These are phyloP conservation scores for Ellobius talpinus DNA, from an alignment of 2,113 vertebrate species.

Conservation along the genomic window DNA sequence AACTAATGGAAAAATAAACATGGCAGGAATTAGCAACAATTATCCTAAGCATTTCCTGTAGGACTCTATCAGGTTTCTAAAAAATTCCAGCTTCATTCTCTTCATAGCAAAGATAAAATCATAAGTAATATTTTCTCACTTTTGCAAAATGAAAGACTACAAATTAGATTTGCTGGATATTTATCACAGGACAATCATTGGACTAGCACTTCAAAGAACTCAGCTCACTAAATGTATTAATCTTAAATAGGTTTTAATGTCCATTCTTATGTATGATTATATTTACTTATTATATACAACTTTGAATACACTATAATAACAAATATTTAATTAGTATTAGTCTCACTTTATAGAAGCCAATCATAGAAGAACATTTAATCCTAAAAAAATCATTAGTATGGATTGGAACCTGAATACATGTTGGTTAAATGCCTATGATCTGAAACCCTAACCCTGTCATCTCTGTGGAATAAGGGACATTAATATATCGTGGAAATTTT, in stretches of 20 bases:
- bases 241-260: background rate
- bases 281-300: background rate
- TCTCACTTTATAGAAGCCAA: background rate
- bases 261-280: background rate
- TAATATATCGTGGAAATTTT: background rate
- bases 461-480: background rate
- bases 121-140: background rate
- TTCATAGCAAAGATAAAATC: background rate
- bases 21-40: background rate
- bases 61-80: background rate
- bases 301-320: too few relatives aligned
- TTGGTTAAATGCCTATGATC: background rate
- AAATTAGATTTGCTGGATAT: background rate
- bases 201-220: background rate
- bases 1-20: background rate
- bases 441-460: background rate
- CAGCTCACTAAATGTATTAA: background rate
- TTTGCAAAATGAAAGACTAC: conserved; percentile 39
- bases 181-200: background rate
- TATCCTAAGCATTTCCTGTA: background rate
- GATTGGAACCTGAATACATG: background rate
- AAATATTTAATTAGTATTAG: background rate
- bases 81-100: background rate
- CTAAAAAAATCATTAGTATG: background rate
- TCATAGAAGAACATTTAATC: background rate